Evolutionary conservation across 2,888 invertebrate species (phyloP), one percentile per base, ranked within the genome.

Genomic region (Philaethria dido): DNA sequence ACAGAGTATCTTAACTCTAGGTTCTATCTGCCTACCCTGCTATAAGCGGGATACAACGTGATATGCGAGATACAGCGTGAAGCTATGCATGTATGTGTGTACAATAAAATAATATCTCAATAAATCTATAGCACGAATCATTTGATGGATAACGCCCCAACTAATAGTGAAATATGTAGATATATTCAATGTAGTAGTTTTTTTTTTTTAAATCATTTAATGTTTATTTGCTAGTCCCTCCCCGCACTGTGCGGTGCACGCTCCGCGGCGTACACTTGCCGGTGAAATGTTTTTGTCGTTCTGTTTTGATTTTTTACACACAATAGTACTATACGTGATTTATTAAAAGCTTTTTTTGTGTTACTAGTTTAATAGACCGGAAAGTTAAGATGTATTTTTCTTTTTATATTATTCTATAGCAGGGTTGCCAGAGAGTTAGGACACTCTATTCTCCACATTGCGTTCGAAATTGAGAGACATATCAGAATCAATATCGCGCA

Each of bases 131-230:
- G 42, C 64, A 29, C 16, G 20, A 14, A 11, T 18, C 3, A 50
- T 39, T n/a, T 6, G 4, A 36, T 60, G 64, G 42, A 44, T 18
- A 50, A 1, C 20, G n/a, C 48, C 59, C 44, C 16, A 50, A 29
- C 20, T 2, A 33, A 57, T 42, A 44, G 3, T 60, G 20, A 33
- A 52, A 44, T 50, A 65, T 65, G 64, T 14, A 65, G 33, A 65
- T 57, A 64, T 64, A 57, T 50, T 44, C 64, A 9, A 60, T 47
- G 39, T 45, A 22, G 16, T 11, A 14, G 29, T 59, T 52, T 50
- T n/a, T n/a, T 39, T 59, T 48, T 59, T 59, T 50, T 60, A 29
- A 59, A 65, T 44, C 11, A 44, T 50, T 50, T 50, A 52, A 59
- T 52, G 50, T 65, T 44, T 65, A 59, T 60, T 25, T 48, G 47